Evolutionary conservation across 2,113 vertebrate genomes (phyloP).

Genomic region (Agelaius tricolor): DNA sequence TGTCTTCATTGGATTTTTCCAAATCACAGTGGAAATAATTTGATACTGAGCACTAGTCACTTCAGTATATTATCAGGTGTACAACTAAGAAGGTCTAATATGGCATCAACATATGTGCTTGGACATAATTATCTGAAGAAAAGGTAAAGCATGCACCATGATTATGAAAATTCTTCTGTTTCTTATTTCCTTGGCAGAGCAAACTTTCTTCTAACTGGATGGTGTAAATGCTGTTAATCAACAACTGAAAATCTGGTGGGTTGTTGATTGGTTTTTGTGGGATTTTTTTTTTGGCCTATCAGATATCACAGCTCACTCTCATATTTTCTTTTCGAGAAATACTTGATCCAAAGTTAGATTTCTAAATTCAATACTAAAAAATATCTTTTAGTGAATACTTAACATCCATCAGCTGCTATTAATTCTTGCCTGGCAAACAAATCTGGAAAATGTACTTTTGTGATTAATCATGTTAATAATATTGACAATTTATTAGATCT

Average conservation of each 20-base stretch:
- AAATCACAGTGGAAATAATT: not conserved
- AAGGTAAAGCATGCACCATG: not conserved
- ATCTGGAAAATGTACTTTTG: not conserved
- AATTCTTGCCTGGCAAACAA: not conserved
- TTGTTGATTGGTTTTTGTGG: not conserved
- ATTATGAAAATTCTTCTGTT: not conserved
- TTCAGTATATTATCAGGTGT: not conserved
- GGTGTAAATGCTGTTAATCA: not conserved
- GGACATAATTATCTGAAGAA: not conserved
- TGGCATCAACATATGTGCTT: not conserved
- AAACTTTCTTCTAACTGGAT: not conserved
- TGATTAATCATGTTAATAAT: not conserved
- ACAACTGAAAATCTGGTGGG: not conserved
- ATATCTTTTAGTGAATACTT: not conserved
- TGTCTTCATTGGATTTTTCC: not conserved
- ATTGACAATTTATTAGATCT: not conserved
- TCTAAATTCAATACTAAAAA: not conserved
- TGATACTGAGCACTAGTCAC: accelerated
- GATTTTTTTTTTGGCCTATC: not conserved
- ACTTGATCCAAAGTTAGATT: not conserved
- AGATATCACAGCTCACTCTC: not conserved
- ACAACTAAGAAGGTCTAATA: not conserved
- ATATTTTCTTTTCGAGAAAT: not conserved
- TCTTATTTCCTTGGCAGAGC: not conserved
- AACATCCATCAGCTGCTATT: not conserved